Evolutionary conservation across 92 coral and sea anemone genomes (phyloP).

Genomic region (Desmophyllum pertusum): DNA sequence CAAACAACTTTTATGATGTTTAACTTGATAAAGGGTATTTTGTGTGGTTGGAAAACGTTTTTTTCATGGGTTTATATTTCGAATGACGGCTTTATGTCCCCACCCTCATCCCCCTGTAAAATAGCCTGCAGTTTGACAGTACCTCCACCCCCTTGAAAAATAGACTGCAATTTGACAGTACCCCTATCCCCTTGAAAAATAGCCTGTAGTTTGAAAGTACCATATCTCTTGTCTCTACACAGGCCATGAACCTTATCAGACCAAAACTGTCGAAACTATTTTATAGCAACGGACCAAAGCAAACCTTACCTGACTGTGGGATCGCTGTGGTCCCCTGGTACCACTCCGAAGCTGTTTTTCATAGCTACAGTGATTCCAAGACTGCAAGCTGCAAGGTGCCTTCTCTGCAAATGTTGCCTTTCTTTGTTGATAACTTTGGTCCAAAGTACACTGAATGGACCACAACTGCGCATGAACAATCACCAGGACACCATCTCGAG

Average conservation of each 20-base stretch:
- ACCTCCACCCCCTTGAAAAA: too few relatives aligned
- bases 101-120: too few relatives aligned
- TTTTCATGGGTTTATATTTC: too few relatives aligned
- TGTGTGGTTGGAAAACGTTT: too few relatives aligned
- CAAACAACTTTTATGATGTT: not conserved
- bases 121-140: too few relatives aligned
- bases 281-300: conserved; percentile 67
- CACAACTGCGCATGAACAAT: conserved; percentile 81
- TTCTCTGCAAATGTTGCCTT: conserved; percentile 60
- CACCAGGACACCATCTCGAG: conserved; percentile 93
- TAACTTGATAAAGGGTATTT: too few relatives aligned
- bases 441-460: conserved; percentile 87
- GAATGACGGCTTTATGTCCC: too few relatives aligned
- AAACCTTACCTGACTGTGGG: conserved; percentile 57
- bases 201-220: not conserved
- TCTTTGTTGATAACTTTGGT: conserved; percentile 86
- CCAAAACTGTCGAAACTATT: conserved; percentile 51
- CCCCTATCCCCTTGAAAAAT: not conserved
- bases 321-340: conserved; percentile 48
- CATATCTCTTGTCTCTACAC: not conserved
- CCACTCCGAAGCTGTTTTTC: conserved; percentile 57
- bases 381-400: conserved; percentile 4
- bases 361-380: conserved; percentile 35
- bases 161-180: too few relatives aligned
- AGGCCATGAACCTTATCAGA: conserved; percentile 28